Percentiles rank a stretch among this genome's conserved stretches.
Evolutionary conservation across 2,113 vertebrate species (phyloP).

Genomic region (Propithecus coquereli): DNA sequence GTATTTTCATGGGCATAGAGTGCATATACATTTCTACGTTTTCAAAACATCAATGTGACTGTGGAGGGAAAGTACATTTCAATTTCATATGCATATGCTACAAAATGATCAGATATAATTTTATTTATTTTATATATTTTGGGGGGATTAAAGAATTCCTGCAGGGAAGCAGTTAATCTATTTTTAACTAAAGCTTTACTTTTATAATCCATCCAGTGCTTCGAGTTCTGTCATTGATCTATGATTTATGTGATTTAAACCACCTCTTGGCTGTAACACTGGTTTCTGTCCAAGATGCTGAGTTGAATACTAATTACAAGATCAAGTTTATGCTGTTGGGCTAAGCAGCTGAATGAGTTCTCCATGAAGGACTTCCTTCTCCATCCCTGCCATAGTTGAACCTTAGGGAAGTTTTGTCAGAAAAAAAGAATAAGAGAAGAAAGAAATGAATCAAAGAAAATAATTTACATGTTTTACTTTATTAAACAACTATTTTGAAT

Average conservation of each 20-base stretch:
- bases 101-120: slow-evolving; percentile 77
- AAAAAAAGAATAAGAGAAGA: slow-evolving; percentile 19
- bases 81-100: slow-evolving; percentile 73
- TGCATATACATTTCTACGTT: slow-evolving; percentile 74
- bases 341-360: slow-evolving; percentile 85
- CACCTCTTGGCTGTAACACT: slow-evolving; percentile 89
- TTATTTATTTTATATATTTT: slow-evolving; percentile 81
- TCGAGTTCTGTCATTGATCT: slow-evolving; percentile 91
- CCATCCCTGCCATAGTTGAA: slow-evolving; percentile 70
- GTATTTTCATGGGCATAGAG: background rate
- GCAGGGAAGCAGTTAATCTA: slow-evolving; percentile 88
- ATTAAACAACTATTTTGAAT: slow-evolving; percentile 35
- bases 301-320: slow-evolving; percentile 91
- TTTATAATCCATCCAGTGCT: slow-evolving; percentile 90
- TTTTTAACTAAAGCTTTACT: slow-evolving; percentile 91
- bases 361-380: slow-evolving; percentile 78
- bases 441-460: slow-evolving; percentile 60
- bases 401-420: slow-evolving; percentile 67
- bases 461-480: slow-evolving; percentile 65
- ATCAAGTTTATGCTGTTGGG: slow-evolving; percentile 90
- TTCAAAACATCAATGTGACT: slow-evolving; percentile 73
- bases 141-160: slow-evolving; percentile 75
- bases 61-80: slow-evolving; percentile 75
- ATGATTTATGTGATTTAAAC: slow-evolving; percentile 92
- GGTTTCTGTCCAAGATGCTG: slow-evolving; percentile 89